A percentile compares a stretch with the other conserved stretches of the same genome.
Evolutionary conservation across 2,888 invertebrate genomes (phyloP).

Genomic region (Limnephilus auricula): DNA sequence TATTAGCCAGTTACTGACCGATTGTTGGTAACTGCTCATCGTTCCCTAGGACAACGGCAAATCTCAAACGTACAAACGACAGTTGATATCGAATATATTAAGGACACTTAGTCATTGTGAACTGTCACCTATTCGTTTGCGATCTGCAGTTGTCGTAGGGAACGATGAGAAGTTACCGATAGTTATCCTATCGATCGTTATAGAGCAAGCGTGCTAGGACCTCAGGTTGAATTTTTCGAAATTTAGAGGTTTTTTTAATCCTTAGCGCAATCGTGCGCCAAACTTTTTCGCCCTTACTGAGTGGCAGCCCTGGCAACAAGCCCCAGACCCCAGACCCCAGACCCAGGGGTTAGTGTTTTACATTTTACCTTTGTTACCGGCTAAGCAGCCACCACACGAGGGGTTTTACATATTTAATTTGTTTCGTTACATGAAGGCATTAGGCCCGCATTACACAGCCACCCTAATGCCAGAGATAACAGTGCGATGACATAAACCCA

Average conservation of each 20-base stretch:
- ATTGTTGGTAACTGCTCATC: no score
- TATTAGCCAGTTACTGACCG: no score
- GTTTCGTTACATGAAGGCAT: constrained; percentile 50
- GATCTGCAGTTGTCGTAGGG: no score
- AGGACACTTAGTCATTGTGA: no score
- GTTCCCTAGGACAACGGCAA: no score
- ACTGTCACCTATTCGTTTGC: no score
- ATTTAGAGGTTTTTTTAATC: neutral
- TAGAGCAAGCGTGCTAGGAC: no score
- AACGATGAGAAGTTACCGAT: no score
- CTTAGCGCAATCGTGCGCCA: neutral
- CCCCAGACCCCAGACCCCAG: neutral
- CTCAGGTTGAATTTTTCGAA: neutral
- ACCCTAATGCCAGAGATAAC: constrained; percentile 43
- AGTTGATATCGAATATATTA: no score
- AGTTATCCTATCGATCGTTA: no score
- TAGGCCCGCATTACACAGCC: constrained; percentile 42
- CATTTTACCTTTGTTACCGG: constrained; percentile 49
- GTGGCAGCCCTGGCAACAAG: neutral
- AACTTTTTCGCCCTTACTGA: neutral
- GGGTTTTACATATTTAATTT: constrained; percentile 55
- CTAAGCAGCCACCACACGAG: constrained; percentile 48
- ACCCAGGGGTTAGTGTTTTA: constrained; percentile 40
- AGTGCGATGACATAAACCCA: constrained; percentile 49
- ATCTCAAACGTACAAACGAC: no score